Evolutionary conservation across 2,888 invertebrate species (phyloP), one percentile per base, ranked within the genome.

Genomic region (Crossocerus cetratus): DNA sequence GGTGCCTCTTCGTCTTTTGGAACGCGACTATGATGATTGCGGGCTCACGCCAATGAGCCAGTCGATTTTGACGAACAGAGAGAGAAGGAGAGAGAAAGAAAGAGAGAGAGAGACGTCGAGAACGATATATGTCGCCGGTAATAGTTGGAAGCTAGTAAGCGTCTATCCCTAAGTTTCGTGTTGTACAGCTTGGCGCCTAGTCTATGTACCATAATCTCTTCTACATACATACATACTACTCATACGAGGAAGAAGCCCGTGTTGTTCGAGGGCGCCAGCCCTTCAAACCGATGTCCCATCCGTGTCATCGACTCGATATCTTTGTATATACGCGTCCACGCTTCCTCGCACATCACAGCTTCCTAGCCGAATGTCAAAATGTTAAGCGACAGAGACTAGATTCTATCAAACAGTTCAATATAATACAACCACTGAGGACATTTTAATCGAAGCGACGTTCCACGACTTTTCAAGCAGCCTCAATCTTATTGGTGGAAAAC

Each of bases 141-240:
- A 32, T 32, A 32, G 32, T 32, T 32, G 32, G 32, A 32, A 32
- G 32, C 32, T 32, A 32, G 49, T 16, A 49, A 78, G 32, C 66
- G 74, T 71, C 69, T 80, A 81, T 64, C 58, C 18, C 49, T 79
- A 73, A 80, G 72, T 83, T 80, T 80, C 76, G 69, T 81, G 81
- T 80, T 80, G 80, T 77, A 79, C 77, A 83, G 83, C 81, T 82
- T 81, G 74, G 72, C 73, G 78, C 77, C 83, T 82, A 82, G 81
- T 80, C 67, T 81, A 72, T 82, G 83, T 81, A 81, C 66, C 64
- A 66, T 77, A 72, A 76, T 65, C 76, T 78, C 76, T 78, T 71
- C 32, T 32, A 32, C 32, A 32, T 32, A 32, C 32, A 32, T 32
- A 32, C 32, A 32, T 32, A 32, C 32, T 32, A 32, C 32, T 32